phyloP scores from a whole-genome alignment of 2,113 vertebrate genomes.

The Hemicordylus capensis region DNA sequence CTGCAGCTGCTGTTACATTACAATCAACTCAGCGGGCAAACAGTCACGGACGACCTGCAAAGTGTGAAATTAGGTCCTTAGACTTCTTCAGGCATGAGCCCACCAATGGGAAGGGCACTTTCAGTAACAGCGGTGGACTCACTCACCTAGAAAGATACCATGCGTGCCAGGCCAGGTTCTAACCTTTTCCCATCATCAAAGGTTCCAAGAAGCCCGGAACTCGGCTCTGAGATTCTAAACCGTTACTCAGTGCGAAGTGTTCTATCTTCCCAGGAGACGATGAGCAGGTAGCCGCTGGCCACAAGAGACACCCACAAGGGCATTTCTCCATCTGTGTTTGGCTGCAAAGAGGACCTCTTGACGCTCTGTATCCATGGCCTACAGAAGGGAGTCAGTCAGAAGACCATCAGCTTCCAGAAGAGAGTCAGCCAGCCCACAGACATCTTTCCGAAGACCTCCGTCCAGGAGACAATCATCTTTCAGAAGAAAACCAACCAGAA shows the following conservation, averaged over 20 bases:
- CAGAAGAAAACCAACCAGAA: background rate
- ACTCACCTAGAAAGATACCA: background rate
- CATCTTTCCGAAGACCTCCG: background rate
- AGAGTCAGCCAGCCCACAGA: background rate
- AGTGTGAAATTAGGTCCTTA: background rate
- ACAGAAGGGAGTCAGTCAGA: background rate
- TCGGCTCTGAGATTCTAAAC: background rate
- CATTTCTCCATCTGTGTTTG: background rate
- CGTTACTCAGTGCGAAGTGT: background rate
- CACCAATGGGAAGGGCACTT: background rate
- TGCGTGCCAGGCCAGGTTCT: background rate
- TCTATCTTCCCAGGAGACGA: background rate
- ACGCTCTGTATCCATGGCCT: background rate
- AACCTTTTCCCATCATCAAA: background rate
- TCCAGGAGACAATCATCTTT: no score
- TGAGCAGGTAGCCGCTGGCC: background rate
- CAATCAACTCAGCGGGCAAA: background rate
- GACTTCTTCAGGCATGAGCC: background rate
- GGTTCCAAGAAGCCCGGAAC: slow-evolving; percentile 3
- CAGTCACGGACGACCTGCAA: background rate
- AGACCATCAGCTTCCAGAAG: background rate
- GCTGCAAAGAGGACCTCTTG: background rate
- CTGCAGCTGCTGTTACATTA: background rate
- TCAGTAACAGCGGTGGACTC: background rate
- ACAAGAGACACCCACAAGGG: background rate